Evolutionary conservation across 2,113 vertebrate genomes (phyloP).

Genomic region (Hypomesus transpacificus): DNA sequence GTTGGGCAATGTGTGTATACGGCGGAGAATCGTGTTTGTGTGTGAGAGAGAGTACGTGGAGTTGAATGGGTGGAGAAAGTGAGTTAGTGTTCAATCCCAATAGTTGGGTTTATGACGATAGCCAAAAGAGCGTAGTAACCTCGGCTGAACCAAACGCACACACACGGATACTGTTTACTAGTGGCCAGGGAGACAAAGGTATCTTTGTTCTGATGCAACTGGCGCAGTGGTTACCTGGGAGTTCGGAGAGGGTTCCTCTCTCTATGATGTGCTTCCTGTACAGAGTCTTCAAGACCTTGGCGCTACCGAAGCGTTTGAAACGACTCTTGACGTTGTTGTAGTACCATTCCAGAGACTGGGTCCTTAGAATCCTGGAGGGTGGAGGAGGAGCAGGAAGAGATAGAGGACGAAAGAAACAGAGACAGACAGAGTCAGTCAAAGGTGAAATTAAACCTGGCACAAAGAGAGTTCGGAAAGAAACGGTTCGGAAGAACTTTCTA

Average conservation of each 20-base stretch:
- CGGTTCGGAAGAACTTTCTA: constrained; percentile 14
- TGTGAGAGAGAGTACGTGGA: background rate
- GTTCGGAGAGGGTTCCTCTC: constrained; percentile 76
- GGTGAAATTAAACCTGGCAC: constrained; percentile 6
- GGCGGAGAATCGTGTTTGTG: background rate
- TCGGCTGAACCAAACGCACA: background rate
- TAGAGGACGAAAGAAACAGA: background rate
- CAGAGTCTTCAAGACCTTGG: constrained; percentile 94
- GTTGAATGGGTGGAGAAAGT: background rate
- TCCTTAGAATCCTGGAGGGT: constrained; percentile 78
- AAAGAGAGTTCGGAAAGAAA: background rate
- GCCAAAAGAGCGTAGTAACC: too few species aligned
- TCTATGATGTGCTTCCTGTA: constrained; percentile 90
- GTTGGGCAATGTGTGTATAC: background rate
- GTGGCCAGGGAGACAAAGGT: background rate
- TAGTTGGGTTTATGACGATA: background rate
- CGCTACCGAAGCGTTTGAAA: constrained; percentile 96
- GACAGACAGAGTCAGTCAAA: constrained; percentile 2
- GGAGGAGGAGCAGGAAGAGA: background rate
- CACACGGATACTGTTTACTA: background rate
- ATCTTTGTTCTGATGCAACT: background rate
- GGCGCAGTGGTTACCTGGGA: constrained; percentile 70
- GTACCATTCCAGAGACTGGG: constrained; percentile 95
- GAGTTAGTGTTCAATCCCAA: background rate
- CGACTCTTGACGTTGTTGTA: constrained; percentile 96